Conservation (phyloP, 2,113 vertebrate genomes). For the Azemiops feae region DNA sequence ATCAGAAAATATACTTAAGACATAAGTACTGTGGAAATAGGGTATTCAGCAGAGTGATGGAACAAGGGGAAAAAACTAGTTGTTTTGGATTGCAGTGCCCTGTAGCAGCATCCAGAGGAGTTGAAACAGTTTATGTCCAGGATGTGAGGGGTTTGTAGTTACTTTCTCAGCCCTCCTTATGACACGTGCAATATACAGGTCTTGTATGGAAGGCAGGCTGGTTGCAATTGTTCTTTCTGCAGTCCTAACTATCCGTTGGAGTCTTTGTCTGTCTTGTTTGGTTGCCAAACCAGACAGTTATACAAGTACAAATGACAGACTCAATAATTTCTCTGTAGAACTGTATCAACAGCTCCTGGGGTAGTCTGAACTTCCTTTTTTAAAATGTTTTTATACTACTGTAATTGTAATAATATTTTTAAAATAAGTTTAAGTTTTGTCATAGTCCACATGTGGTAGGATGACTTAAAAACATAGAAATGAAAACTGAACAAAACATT, state of each 20-base stretch:
- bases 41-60: background rate
- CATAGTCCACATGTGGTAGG: background rate
- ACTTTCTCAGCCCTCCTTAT: background rate
- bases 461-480: background rate
- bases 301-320: background rate
- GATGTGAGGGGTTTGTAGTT: background rate
- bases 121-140: background rate
- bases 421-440: background rate
- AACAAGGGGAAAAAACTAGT: background rate
- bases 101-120: background rate
- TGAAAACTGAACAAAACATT: background rate
- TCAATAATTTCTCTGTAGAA: background rate
- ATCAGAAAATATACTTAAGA: background rate
- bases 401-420: background rate
- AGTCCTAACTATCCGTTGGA: background rate
- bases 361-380: background rate
- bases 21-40: background rate
- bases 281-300: background rate
- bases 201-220: background rate
- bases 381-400: background rate
- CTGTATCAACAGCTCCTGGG: background rate
- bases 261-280: background rate
- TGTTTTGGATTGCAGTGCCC: background rate
- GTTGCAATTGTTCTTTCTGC: background rate
- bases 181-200: background rate